Conservation (phyloP, 2,888 invertebrate species). For the Callosobruchus maculatus region DNA sequence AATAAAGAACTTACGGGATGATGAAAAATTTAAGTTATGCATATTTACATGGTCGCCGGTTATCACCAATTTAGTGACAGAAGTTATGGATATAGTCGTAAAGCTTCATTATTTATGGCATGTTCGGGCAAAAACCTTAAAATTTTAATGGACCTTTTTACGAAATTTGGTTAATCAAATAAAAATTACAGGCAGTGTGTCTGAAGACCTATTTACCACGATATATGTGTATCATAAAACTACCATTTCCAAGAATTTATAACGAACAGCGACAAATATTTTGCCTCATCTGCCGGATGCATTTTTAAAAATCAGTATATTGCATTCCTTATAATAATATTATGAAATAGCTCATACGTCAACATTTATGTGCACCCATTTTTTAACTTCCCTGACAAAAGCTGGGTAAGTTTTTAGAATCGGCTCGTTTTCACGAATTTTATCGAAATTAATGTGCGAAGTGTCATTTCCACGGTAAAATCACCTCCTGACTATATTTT, state of each 20-base stretch:
- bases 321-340: no score
- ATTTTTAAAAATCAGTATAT: no score
- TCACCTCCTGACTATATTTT: no score
- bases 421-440: no score
- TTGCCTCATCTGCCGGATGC: no score
- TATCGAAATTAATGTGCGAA: no score
- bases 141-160: background rate
- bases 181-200: background rate
- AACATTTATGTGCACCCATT: no score
- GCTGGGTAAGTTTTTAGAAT: no score
- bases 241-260: background rate
- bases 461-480: no score
- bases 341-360: no score
- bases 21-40: background rate
- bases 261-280: background rate
- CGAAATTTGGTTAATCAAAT: background rate
- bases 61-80: background rate
- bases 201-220: background rate
- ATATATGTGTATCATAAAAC: background rate
- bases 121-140: background rate
- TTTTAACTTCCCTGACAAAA: no score
- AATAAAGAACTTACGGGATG: background rate
- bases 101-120: background rate
- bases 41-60: background rate
- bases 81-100: background rate